Base-by-base conservation (phyloP, 2,797 vertebrate genomes). In the Ctenopoma kingsleyae region DNA sequence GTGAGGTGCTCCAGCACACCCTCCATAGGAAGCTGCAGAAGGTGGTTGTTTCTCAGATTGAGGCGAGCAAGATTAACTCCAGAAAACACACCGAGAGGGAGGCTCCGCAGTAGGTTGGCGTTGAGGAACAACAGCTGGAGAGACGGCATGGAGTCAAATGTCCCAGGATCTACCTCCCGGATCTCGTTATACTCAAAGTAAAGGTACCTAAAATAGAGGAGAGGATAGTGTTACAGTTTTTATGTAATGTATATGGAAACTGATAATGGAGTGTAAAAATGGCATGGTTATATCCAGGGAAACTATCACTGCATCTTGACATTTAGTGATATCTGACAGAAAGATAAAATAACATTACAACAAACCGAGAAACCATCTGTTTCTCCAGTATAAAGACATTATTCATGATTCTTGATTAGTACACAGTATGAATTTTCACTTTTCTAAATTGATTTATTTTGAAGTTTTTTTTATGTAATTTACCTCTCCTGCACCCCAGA, bases 111-210 rank as follows among this genome's bases (percentile, higher is more conserved):
- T 63, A 98, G 91, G 87, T 99, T 99, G 90, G 98, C 97, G 80
- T 99, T 99, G 64, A 99, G 96, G 87, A 99, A 98, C 65, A 99
- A 87, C 77, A 99, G 95, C 87, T 97, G 94, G 57, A 99, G 94
- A 19, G 97, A 96, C 36, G 97, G 96, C 97, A 99, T 97, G 0
- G 95, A 93, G 53, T 98, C 94, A 66, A 99, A 97, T 16, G 97
- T 97, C 54, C 96, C 97, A 0, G 97, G 95, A 63, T 96, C 95
- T 8, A 99, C 95, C 78, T 97, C 93, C 57, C 94, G 95, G 83
- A 99, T 98, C 58, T 96, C 96, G 43, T 99, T 99, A 92, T 98
- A 99, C 83, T 99, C 98, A 92, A 99, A 95, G 20, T 99, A 99
- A 78, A 99, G 91, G 76, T 95, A 99, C 80, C 98, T 94, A 22